Evolutionary conservation across 2,797 vertebrate species (phyloP).

Genomic region (Cercopithecus hamlyni): DNA sequence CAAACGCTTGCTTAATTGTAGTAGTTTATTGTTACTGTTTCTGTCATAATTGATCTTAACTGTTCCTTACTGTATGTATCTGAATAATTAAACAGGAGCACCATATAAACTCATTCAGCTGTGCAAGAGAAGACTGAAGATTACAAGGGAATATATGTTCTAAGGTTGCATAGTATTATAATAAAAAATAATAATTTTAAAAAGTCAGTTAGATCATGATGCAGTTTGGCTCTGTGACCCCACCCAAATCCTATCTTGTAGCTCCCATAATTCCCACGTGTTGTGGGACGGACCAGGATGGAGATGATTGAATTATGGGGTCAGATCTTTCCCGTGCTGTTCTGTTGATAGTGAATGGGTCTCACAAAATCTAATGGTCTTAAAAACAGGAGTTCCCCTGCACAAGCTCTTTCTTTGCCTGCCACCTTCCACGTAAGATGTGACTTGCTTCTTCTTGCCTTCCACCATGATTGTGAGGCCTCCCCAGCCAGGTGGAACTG

Average conservation of each 20-base stretch:
- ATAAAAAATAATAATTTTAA: neutral
- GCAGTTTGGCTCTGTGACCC: neutral
- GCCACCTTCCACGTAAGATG: neutral
- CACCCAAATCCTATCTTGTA: neutral
- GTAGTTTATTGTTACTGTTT: neutral
- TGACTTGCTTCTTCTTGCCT: neutral
- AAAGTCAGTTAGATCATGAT: neutral
- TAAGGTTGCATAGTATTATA: neutral
- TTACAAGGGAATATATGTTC: rapidly evolving
- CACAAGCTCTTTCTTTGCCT: neutral
- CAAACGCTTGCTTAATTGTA: neutral
- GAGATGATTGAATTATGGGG: neutral
- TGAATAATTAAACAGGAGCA: neutral
- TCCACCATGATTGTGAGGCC: neutral
- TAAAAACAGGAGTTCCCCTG: neutral
- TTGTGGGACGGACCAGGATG: neutral
- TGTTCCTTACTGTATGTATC: rapidly evolving
- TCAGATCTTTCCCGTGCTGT: neutral
- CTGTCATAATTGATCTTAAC: neutral
- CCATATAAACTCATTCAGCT: neutral
- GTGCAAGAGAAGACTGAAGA: neutral
- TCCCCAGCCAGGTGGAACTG: neutral
- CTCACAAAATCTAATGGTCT: neutral
- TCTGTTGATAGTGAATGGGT: neutral
- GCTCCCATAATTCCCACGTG: neutral